Evolutionary conservation across 2,113 vertebrate species (phyloP), one percentile per base, ranked within the genome.

Genomic region (Lampris megalopsis): DNA sequence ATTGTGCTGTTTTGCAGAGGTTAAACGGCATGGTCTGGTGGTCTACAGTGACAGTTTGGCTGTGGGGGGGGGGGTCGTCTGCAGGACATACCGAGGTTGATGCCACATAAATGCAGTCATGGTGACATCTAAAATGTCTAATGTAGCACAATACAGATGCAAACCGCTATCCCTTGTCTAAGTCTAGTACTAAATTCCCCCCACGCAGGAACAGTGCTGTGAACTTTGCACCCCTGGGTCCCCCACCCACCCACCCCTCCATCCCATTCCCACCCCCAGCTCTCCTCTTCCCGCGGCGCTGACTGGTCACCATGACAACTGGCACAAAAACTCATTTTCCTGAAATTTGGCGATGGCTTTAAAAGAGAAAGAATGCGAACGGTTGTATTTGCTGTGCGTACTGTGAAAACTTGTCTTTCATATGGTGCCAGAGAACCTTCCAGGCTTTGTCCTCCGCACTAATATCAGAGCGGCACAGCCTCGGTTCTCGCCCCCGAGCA

Each of bases 381-480:
- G 79, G 83, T 85, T 81, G 73, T 89, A 81, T 88, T 85, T 86
- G 81, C 54, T 74, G 84, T 80, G 50, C 7, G 42, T 11, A 7
- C 68, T 69, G 70, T 75, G 77, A 81, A 86, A 83, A 83, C 75
- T 57, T 48, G 63, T 80, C 89, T 86, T 87, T 89, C 66, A 87
- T 79, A 63, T n/a, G 73, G 57, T 83, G 89, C 85, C 89, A 90
- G 79, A 64, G 67, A 62, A 63, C 71, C 86, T n/a, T 76, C 7
- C 9, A 64, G 49, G 79, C 79, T 89, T 86, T 85, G 88, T 89
- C 73, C 74, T 80, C 87, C 75, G 68, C 67, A 38, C 80, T 82
- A 76, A 88, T 82, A 85, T 88, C n/a, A n/a, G 89, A 89, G 80
- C 83, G 78, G 68, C n/a, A n/a, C 87, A 85, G 80, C 24, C 47